Conservation (phyloP, 2,797 vertebrate genomes). For the Xiphorhynchus erythropygius region DNA sequence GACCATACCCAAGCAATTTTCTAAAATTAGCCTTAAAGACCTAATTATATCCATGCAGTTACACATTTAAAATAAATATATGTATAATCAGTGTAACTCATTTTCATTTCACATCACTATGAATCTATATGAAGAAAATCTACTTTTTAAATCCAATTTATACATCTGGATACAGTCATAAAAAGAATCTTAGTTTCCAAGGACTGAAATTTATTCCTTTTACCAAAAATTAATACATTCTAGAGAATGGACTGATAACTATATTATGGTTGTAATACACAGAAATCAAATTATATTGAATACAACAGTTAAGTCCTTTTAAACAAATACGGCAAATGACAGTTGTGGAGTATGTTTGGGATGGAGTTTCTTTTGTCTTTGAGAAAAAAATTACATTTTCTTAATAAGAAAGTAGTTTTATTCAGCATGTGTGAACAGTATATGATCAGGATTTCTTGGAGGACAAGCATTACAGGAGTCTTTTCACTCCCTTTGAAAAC, state of each 20-base stretch:
- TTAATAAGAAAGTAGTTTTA: background rate
- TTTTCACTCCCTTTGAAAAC: background rate
- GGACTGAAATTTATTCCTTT: background rate
- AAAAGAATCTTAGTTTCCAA: background rate
- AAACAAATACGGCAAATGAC: background rate
- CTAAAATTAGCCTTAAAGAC: slow-evolving; percentile 12
- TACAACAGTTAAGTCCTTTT: background rate
- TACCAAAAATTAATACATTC: background rate
- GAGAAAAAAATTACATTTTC: background rate
- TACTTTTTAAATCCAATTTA: background rate
- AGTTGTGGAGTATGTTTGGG: background rate
- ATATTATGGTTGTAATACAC: background rate
- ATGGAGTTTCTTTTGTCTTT: background rate
- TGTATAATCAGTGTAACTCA: background rate
- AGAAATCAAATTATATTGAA: background rate
- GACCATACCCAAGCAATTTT: slow-evolving; percentile 9
- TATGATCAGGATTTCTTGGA: background rate
- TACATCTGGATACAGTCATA: background rate
- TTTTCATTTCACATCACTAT: background rate
- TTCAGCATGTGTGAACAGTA: background rate
- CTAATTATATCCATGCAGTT: background rate
- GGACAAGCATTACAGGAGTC: background rate
- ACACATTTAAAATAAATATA: slow-evolving; percentile 21
- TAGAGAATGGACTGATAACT: background rate
- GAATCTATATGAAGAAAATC: background rate